Conservation (phyloP, 2,888 invertebrate genomes). For the Caenorhabditis uteleia region DNA sequence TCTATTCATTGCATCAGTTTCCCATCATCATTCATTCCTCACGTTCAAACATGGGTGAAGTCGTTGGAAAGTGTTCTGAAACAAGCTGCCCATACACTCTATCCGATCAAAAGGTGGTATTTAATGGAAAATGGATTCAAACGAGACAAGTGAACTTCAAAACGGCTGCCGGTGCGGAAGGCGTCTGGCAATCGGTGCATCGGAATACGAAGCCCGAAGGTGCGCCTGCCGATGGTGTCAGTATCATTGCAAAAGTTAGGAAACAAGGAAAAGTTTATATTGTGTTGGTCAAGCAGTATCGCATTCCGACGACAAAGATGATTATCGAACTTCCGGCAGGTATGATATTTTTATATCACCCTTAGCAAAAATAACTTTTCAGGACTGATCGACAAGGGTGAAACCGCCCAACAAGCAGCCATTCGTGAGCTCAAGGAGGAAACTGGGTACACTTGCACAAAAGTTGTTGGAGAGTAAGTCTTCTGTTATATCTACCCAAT, state of each 20-base stretch:
- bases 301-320: constrained; percentile 72
- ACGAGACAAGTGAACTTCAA: constrained; percentile 46
- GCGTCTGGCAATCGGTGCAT: constrained; percentile 57
- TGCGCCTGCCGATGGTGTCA: constrained; percentile 53
- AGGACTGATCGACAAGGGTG: constrained; percentile 72
- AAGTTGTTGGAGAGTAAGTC: constrained; percentile 22
- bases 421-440: constrained; percentile 73
- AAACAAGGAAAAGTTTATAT: constrained; percentile 71
- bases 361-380: no score
- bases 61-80: no score
- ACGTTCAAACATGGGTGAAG: no score
- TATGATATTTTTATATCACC: no score
- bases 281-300: constrained; percentile 73
- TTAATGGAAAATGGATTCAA: constrained; percentile 52
- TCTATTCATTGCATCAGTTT: no score
- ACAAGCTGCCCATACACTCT: constrained; percentile 48
- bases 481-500: not conserved
- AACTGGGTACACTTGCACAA: constrained; percentile 72
- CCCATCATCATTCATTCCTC: no score
- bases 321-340: constrained; percentile 74
- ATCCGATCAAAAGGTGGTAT: constrained; percentile 40
- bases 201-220: constrained; percentile 40
- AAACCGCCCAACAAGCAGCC: constrained; percentile 71
- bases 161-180: constrained; percentile 27
- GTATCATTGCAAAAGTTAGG: constrained; percentile 51